Percentiles rank a stretch among this genome's conserved stretches.
Conservation (phyloP, 2,888 invertebrate genomes). For the Volucella inanis region DNA sequence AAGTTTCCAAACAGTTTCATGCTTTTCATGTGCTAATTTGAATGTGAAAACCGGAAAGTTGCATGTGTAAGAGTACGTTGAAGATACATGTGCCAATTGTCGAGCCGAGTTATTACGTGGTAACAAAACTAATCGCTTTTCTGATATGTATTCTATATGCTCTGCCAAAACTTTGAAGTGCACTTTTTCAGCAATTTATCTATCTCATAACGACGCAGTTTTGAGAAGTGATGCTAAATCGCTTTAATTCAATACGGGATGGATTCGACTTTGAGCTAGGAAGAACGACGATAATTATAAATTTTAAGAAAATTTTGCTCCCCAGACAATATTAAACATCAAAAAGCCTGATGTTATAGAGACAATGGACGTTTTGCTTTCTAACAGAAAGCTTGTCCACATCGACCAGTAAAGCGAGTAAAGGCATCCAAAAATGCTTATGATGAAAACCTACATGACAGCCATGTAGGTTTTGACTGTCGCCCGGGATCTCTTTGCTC, state of each 20-base stretch:
- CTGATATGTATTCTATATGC: background rate
- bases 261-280: too few relatives aligned
- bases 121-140: conserved; percentile 38
- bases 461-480: conserved; percentile 16
- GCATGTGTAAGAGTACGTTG: background rate
- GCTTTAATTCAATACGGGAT: too few relatives aligned
- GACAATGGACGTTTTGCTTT: too few relatives aligned
- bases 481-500: conserved; percentile 7
- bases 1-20: conserved; percentile 69
- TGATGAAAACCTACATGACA: background rate
- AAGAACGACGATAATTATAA: too few relatives aligned
- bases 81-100: background rate
- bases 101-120: conserved; percentile 59
- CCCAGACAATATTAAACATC: too few relatives aligned
- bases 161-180: conserved; percentile 10
- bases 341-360: too few relatives aligned
- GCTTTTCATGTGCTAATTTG: conserved; percentile 73
- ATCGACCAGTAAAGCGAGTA: conserved; percentile 17
- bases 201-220: too few relatives aligned
- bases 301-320: too few relatives aligned
- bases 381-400: conserved; percentile 6
- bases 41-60: conserved; percentile 69
- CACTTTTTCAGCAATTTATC: background rate
- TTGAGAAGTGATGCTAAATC: too few relatives aligned
- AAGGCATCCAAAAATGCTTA: conserved; percentile 13